Conservation (phyloP, 2,797 vertebrate genomes). For the Novumbra hubbsi region DNA sequence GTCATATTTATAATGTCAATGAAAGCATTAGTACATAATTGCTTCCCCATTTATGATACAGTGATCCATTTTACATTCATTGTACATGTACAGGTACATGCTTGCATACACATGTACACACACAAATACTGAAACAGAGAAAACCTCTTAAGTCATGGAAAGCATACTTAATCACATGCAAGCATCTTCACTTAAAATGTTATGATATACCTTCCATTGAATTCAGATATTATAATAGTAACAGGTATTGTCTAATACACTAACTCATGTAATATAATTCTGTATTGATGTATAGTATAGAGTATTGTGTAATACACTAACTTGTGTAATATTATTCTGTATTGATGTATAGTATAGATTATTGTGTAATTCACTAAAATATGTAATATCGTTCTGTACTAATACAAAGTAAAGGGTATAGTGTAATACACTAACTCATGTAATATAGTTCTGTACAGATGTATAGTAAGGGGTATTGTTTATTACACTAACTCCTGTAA, state of each 20-base stretch:
- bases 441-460: background rate
- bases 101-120: constrained; percentile 24
- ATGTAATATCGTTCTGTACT: constrained; percentile 11
- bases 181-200: constrained; percentile 4
- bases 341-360: constrained; percentile 5
- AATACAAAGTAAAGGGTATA: background rate
- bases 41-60: constrained; percentile 23
- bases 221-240: no score
- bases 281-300: constrained; percentile 24
- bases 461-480: constrained; percentile 37
- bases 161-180: constrained; percentile 39
- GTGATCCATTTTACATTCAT: constrained; percentile 40
- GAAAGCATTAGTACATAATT: constrained; percentile 29
- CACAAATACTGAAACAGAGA: constrained; percentile 23
- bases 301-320: constrained; percentile 42
- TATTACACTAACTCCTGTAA: constrained; percentile 36
- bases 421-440: background rate
- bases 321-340: constrained; percentile 28
- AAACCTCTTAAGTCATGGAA: constrained; percentile 42
- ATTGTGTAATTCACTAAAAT: constrained; percentile 43
- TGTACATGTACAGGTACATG: background rate
- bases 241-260: background rate
- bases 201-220: constrained; percentile 4
- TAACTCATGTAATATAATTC: background rate
- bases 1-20: constrained; percentile 36